Evolutionary conservation across 2,888 invertebrate genomes (phyloP), one percentile per base, ranked within the genome.

Genomic region (Bugulina stolonifera): DNA sequence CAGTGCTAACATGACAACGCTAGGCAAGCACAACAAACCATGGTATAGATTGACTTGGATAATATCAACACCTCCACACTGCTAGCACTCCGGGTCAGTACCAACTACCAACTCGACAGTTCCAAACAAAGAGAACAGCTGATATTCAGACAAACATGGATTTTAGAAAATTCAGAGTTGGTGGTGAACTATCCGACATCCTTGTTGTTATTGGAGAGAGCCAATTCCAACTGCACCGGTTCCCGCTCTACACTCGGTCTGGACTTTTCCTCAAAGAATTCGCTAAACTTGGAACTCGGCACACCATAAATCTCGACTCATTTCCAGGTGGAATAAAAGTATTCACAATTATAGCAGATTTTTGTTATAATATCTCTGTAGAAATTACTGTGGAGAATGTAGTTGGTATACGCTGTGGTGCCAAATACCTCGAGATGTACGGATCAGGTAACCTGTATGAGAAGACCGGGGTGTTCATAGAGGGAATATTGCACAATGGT

Each of bases 131-230:
- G n/a, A n/a, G n/a, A n/a, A n/a, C n/a, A n/a, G n/a, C n/a, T n/a
- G n/a, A n/a, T n/a, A n/a, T n/a, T n/a, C n/a, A n/a, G n/a, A n/a
- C n/a, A n/a, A 64, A 2, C 14, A 64, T 64, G 64, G 70, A 70
- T 25, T 22, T 70, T 23, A 29, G 54, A 23, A 70, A 43, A 25
- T 70, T 43, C 23, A 22, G 70, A 27, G n/a, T 43, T 57, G 78
- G 77, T 2, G 84, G 83, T 3, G 84, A 83, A 72, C 77, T 84
- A 35, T 83, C 83, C 1, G 83, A 84, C 73, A 79, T 83, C n/a
- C 78, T 78, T 2, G 81, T 84, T 0, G 74, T 76, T 0, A 79
- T 83, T 1, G 80, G 79, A 35, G 79, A 76, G 34, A 74, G 76
- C 1, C 80, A 81, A 71, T 81, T 80, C 73, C 77, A 79, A 72